These are phyloP conservation scores for Hyperoplus lanceolatus DNA, from an alignment of 2,797 vertebrate genomes.

Conservation along the genomic window DNA sequence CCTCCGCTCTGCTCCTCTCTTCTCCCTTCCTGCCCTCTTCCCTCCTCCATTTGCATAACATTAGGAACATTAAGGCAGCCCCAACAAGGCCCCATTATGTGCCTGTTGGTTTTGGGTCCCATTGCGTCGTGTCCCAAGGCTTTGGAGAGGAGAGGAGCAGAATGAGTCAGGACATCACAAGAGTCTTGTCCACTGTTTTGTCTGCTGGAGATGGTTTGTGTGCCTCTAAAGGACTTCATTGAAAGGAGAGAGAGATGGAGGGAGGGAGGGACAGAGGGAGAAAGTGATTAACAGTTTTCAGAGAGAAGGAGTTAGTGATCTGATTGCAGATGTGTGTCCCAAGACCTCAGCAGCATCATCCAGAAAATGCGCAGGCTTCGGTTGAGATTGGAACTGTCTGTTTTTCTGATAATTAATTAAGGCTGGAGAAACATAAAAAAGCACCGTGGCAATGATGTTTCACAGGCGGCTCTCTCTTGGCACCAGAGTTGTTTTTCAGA, in stretches of 20 bases:
- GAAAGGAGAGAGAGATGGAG: conserved; percentile 57
- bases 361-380: conserved; percentile 39
- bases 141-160: conserved; percentile 80
- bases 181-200: conserved; percentile 82
- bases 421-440: conserved; percentile 54
- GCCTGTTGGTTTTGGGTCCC: conserved; percentile 89
- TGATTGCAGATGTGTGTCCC: conserved; percentile 65
- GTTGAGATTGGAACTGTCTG: conserved; percentile 61
- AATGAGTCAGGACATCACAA: conserved; percentile 81
- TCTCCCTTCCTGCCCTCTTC: conserved; percentile 76
- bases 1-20: conserved; percentile 73
- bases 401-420: conserved; percentile 74
- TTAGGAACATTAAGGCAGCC: conserved; percentile 86
- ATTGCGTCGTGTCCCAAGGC: conserved; percentile 77
- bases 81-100: conserved; percentile 88
- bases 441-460: conserved; percentile 52
- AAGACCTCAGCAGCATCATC: conserved; percentile 50
- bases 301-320: conserved; percentile 60
- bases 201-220: conserved; percentile 79
- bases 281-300: conserved; percentile 68
- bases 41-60: conserved; percentile 83
- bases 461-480: conserved; percentile 54
- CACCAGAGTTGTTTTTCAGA: conserved; percentile 55
- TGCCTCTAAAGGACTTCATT: conserved; percentile 73
- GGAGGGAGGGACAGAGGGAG: conserved; percentile 33